Percentiles rank a stretch among this genome's conserved stretches.
Evolutionary conservation across 2,888 invertebrate species (phyloP).

Genomic region (Kuschelorhynchus macadamiae): DNA sequence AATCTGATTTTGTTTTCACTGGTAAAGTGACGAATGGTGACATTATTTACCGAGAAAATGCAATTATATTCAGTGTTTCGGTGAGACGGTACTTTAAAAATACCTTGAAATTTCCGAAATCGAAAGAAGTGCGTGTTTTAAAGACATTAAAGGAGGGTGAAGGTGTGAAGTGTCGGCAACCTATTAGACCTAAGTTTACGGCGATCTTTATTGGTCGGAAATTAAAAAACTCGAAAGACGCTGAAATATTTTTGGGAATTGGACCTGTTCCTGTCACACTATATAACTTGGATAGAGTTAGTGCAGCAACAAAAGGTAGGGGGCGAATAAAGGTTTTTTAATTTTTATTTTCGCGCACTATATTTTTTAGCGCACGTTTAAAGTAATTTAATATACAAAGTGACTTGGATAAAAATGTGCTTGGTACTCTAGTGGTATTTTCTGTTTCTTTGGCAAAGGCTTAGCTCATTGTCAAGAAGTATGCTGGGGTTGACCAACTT

Average conservation of each 20-base stretch:
- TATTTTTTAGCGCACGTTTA: no score
- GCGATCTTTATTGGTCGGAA: constrained; percentile 66
- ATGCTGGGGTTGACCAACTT: no score
- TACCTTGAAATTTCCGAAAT: constrained; percentile 57
- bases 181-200: constrained; percentile 65
- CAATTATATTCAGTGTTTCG: constrained; percentile 62
- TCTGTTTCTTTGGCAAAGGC: no score
- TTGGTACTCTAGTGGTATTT: no score
- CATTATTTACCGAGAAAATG: constrained; percentile 59
- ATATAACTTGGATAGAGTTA: constrained; percentile 67
- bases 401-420: no score
- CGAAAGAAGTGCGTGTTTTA: constrained; percentile 62
- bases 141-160: constrained; percentile 64
- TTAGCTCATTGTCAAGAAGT: no score
- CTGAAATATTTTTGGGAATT: constrained; percentile 63
- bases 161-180: constrained; percentile 65
- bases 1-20: constrained; percentile 64
- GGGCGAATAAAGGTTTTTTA: no score
- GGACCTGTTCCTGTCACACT: constrained; percentile 68
- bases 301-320: constrained; percentile 68
- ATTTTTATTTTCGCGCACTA: no score
- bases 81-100: constrained; percentile 66
- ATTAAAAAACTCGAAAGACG: constrained; percentile 57
- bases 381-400: no score
- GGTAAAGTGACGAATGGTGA: constrained; percentile 65